Conservation (phyloP, 2,888 invertebrate genomes). For the Coleophora flavipennella region DNA sequence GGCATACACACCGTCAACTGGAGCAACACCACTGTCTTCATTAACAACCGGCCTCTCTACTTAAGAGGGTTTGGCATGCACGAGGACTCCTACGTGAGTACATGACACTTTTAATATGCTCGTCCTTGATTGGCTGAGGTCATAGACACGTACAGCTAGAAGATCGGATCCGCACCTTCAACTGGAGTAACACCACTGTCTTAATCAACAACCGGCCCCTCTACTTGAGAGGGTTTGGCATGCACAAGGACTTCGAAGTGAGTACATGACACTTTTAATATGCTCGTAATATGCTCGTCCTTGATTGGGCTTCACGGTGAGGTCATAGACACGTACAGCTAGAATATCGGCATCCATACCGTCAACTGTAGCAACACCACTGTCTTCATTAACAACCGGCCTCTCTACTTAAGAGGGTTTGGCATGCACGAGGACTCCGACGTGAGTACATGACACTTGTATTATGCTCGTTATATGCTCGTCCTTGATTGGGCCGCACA, state of each 20-base stretch:
- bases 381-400: slow-evolving; percentile 86
- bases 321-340: slow-evolving; percentile 84
- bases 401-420: slow-evolving; percentile 93
- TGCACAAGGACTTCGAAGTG: slow-evolving; percentile 96
- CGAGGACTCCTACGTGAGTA: slow-evolving; percentile 91
- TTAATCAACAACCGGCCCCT: slow-evolving; percentile 86
- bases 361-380: slow-evolving; percentile 83
- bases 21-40: slow-evolving; percentile 80
- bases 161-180: slow-evolving; percentile 90
- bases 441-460: slow-evolving; percentile 59
- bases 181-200: slow-evolving; percentile 82
- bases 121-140: slow-evolving; percentile 42
- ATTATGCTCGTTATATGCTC: too few species aligned
- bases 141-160: slow-evolving; percentile 86
- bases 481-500: slow-evolving; percentile 36
- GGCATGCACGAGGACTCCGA: slow-evolving; percentile 97
- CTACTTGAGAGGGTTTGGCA: slow-evolving; percentile 94
- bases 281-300: too few species aligned
- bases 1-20: slow-evolving; percentile 89
- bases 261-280: slow-evolving; percentile 39
- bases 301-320: slow-evolving; percentile 39
- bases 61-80: slow-evolving; percentile 95
- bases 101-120: not conserved
- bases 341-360: slow-evolving; percentile 89
- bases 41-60: slow-evolving; percentile 91